Percentiles rank a stretch among this genome's conserved stretches.
These are phyloP conservation scores for Phymanthus crucifer DNA, from an alignment of 92 coral and sea anemone species.

Conservation along the genomic window DNA sequence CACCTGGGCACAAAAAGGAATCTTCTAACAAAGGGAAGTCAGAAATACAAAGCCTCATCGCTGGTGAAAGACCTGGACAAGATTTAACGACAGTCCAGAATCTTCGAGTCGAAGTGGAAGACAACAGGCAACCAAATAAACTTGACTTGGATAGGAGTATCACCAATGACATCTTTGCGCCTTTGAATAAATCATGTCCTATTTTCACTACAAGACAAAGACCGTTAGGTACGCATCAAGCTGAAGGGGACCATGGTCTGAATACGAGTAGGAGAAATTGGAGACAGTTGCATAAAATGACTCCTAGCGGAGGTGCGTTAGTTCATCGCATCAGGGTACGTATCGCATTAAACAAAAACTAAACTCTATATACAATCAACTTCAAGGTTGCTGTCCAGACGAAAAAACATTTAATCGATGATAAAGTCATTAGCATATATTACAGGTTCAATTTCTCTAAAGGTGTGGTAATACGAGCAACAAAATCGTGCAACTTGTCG, in stretches of 20 bases:
- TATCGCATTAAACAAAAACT: not conserved
- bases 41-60: constrained; percentile 24
- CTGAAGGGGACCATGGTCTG: not conserved
- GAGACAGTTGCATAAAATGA: constrained; percentile 9
- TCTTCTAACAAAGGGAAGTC: constrained; percentile 10
- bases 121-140: not conserved
- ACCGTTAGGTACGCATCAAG: not conserved
- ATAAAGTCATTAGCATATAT: too few species aligned
- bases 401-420: too few species aligned
- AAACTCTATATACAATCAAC: not conserved
- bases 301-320: constrained; percentile 6
- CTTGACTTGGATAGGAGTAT: constrained; percentile 21
- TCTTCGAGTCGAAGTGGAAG: constrained; percentile 20
- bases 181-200: constrained; percentile 18
- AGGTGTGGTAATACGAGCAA: too few species aligned
- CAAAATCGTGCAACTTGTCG: too few species aligned
- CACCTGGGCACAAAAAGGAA: constrained; percentile 4
- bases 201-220: not conserved
- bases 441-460: too few species aligned
- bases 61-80: constrained; percentile 31
- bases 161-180: constrained; percentile 27
- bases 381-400: too few species aligned
- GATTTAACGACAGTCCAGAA: not conserved
- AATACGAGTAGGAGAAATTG: constrained; percentile 18
- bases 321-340: constrained; percentile 31